Conservation (phyloP, 2,113 vertebrate genomes). For the Blennius ocellaris region DNA sequence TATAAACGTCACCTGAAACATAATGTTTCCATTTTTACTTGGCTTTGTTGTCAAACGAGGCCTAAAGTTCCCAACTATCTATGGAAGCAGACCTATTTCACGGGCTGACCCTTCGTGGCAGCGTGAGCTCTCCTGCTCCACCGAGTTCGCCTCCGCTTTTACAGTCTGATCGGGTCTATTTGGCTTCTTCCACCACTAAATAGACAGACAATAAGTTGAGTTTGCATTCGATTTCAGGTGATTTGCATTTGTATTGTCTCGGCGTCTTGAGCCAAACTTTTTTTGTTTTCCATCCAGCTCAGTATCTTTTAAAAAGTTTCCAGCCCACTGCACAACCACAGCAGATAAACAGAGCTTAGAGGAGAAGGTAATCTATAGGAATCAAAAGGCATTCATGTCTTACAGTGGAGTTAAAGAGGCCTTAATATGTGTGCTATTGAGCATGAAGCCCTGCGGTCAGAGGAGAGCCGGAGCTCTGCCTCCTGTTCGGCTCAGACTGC, state of each 20-base stretch:
- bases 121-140: no score
- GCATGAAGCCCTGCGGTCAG: conserved; percentile 43
- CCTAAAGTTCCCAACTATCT: no score
- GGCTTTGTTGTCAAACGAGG: no score
- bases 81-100: no score
- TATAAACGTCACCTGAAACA: no score
- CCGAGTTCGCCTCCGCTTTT: no score
- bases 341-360: conserved; percentile 11
- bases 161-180: no score
- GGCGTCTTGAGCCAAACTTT: background rate
- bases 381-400: conserved; percentile 20
- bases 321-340: background rate
- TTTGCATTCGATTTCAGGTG: no score
- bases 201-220: no score
- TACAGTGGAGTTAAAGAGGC: conserved; percentile 20
- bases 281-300: conserved; percentile 3
- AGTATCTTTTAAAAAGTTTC: conserved; percentile 6
- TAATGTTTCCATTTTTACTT: no score
- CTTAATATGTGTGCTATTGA: conserved; percentile 35
- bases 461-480: conserved; percentile 24
- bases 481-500: conserved; percentile 27
- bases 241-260: conserved; percentile 9
- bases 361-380: conserved; percentile 18
- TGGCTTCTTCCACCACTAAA: no score
- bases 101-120: no score